Evolutionary conservation across 2,797 vertebrate genomes (phyloP), one percentile per base, ranked within the genome.

Genomic region (Tympanoctomys barrerae): DNA sequence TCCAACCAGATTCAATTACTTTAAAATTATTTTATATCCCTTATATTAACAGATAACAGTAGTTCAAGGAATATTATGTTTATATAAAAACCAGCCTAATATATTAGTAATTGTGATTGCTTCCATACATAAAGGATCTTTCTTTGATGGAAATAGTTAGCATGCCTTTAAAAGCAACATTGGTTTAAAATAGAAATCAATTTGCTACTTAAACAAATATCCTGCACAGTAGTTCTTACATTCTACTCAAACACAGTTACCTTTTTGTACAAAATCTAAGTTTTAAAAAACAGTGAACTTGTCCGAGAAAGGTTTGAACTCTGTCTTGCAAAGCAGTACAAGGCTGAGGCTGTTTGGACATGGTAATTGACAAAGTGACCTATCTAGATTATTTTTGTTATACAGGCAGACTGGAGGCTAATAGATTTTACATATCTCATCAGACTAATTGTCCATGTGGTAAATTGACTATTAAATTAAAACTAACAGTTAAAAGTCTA

Each of bases 1-100:
- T 80, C 66, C 78, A 79, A 84, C n/a, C 33, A 93, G 42, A 77
- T n/a, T 93, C 3, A 61, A 42, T 87, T 95, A 75, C 49, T 91
- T 31, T n/a, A 77, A 71, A 75, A 66, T 80, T 83, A 87, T 26
- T 39, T 75, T 88, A 77, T 9, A 52, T 2, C 79, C 49, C 19
- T 70, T 89, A 81, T 57, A 85, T 5, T 39, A 92, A 73, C 54
- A 46, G 24, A 66, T 70, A 81, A 33, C 79, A 24, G 77, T 93
- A 85, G 31, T 28, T 85, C 16, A 77, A n/a, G 11, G 31, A 82
- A 24, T 81, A 49, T 49, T 68, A 49, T 21, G 39, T 12, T 22
- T 87, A 54, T 73, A 13, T 33, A 91, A 91, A 94, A 4, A 88
- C 66, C 46, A 78, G 24, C 9, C 10, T 90, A 46, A 66, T 70